Conservation (phyloP, 2,797 vertebrate genomes). For the Falco naumanni region DNA sequence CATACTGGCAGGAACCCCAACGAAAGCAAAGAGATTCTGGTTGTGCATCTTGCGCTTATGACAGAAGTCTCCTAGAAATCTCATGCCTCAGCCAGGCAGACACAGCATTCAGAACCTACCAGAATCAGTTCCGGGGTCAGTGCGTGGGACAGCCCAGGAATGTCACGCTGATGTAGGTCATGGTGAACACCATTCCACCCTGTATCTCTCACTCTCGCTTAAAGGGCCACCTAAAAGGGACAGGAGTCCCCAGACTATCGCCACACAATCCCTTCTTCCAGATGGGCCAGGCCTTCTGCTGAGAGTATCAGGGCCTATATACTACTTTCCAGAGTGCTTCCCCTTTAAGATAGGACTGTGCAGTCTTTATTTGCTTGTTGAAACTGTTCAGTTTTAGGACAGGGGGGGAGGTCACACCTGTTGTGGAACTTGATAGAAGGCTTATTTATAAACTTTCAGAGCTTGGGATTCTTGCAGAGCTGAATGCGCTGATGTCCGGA, state of each 20-base stretch:
- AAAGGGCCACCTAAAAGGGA: constrained; percentile 11
- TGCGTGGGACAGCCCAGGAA: background rate
- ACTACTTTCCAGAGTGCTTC: constrained; percentile 54
- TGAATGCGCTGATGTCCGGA: constrained; percentile 94
- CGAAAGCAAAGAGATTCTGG: background rate
- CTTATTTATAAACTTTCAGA: constrained; percentile 99
- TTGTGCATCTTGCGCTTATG: background rate
- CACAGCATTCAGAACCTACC: background rate
- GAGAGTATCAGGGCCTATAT: background rate
- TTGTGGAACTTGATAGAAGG: constrained; percentile 99
- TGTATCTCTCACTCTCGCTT: background rate
- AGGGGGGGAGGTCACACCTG: constrained; percentile 98
- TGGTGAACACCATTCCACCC: background rate
- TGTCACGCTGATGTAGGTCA: constrained; percentile 1
- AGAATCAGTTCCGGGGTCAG: background rate
- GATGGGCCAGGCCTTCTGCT: background rate
- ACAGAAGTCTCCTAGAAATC: background rate
- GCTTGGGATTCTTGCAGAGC: constrained; percentile 96
- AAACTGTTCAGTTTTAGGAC: constrained; percentile 99
- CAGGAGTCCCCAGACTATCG: background rate
- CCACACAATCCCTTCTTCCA: background rate
- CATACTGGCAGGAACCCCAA: background rate
- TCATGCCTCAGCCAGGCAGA: background rate
- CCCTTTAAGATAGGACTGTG: constrained; percentile 78
- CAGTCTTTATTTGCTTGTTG: constrained; percentile 85